Evolutionary conservation across 2,888 invertebrate species (phyloP).

Genomic region (Dicyrtoma fusca): DNA sequence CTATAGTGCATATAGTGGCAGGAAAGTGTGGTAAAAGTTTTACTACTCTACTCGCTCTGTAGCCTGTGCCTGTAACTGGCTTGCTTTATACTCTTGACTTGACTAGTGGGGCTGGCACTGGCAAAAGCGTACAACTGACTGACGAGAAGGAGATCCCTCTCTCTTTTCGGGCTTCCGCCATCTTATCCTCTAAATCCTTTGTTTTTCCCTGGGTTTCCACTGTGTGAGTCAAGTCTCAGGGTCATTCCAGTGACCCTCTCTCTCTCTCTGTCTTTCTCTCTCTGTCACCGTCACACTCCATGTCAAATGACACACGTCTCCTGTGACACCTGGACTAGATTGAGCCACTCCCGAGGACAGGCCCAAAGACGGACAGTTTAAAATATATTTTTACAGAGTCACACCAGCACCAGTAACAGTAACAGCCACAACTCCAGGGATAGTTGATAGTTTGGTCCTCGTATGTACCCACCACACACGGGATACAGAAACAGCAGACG

Average conservation of each 20-base stretch:
- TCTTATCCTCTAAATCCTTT: conserved; percentile 53
- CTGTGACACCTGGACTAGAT: no score
- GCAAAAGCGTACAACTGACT: neutral
- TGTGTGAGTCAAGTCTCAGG: conserved; percentile 1
- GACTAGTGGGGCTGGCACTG: no score
- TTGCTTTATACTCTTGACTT: neutral
- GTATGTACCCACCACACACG: neutral
- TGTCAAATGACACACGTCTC: conserved; percentile 1
- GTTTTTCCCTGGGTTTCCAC: conserved; percentile 42
- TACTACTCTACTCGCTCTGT: no score
- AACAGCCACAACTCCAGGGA: no score
- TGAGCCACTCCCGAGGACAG: no score
- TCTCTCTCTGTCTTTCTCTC: no score
- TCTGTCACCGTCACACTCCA: neutral
- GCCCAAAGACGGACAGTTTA: no score
- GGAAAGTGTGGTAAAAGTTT: no score
- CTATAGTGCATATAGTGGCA: no score
- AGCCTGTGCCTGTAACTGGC: neutral
- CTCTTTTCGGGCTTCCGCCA: conserved; percentile 52
- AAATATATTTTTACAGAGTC: neutral
- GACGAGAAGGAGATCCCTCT: conserved; percentile 15
- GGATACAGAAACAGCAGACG: no score
- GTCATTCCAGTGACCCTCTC: conserved; percentile 23
- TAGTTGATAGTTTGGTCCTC: neutral
- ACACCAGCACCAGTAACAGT: no score